Evolutionary conservation across 1,140 invertebrate genomes (phyloP), one percentile per base, ranked within the genome.

Genomic region (Trigoniulus corallinus): DNA sequence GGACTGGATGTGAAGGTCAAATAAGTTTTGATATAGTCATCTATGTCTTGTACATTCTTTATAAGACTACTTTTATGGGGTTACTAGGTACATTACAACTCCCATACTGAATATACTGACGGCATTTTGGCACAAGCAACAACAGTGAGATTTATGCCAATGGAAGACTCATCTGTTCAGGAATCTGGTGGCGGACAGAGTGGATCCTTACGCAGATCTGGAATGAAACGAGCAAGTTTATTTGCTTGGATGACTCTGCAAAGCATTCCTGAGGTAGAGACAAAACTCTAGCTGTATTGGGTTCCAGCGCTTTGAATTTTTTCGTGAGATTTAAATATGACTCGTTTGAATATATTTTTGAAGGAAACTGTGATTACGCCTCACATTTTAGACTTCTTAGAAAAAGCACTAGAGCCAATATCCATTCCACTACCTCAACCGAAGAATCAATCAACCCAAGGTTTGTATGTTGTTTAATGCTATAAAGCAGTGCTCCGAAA

Each of bases 241-340:
- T 94, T 93, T 67, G 88, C 89, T 15, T 96, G 89, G 91, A 83
- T 92, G 68, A 94, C 88, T 1, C 67, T 96, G 24, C 89, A 96
- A 63, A 91, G 88, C 61, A 87, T 96, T 54, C 89, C 92, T 0
- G 91, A 95, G 67, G 56, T 56, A 50, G 45, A 26, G 29, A 18
- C 7, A 10, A 4, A n/a, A 50, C 29, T 41, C 0, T 49, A 49
- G 40, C n/a, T n/a, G n/a, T 29, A 0, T 48, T n/a, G 15, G 13
- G 1, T 47, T 7, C 15, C 23, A 47, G 15, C 46, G 15, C 23
- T 15, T 39, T 29, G 18, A 22, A 49, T 25, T 49, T 40, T 37
- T 49, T 22, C 22, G 3, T 24, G 20, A 3, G 18, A 41, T 21
- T 49, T 21, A 48, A n/a, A 27, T 29, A 48, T 2, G 1, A 39